phyloP scores from a whole-genome alignment of 2,888 invertebrate species.

The Smittia sp. region DNA sequence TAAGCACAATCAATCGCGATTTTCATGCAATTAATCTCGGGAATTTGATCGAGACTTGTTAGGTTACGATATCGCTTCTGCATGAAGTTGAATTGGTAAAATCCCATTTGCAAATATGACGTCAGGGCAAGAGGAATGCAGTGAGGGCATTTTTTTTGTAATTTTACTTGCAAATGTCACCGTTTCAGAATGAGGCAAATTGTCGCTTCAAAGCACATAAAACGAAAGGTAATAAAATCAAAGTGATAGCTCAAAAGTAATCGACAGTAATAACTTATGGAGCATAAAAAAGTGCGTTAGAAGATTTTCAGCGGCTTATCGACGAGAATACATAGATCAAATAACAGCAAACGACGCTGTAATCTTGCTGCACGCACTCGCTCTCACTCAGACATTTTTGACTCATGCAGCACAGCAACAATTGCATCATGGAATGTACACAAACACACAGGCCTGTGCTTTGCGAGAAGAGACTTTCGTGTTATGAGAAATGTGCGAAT shows the following conservation, averaged over 20 bases:
- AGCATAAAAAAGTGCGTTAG: background rate
- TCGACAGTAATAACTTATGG: background rate
- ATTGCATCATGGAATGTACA: background rate
- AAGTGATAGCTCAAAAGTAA: background rate
- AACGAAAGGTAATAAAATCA: background rate
- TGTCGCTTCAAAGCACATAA: background rate
- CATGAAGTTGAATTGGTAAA: too few species aligned
- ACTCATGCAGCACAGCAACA: too few species aligned
- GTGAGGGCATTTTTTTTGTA: background rate
- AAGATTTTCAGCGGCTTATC: background rate
- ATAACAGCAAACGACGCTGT: too few species aligned
- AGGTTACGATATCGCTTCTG: too few species aligned
- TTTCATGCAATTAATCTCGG: conserved; percentile 9
- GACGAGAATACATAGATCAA: too few species aligned
- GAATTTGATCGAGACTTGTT: background rate
- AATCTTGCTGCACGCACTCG: too few species aligned
- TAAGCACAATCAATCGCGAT: background rate
- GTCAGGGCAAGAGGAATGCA: background rate
- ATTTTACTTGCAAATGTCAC: background rate
- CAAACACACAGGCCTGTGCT: too few species aligned
- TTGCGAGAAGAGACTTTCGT: background rate
- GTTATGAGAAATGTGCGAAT: conserved; percentile 10
- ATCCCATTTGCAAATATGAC: background rate
- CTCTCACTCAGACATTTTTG: too few species aligned
- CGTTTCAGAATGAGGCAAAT: background rate